Evolutionary conservation across 1,140 invertebrate genomes (phyloP), one percentile per base, ranked within the genome.

Genomic region (Drosophila parabipectinata): DNA sequence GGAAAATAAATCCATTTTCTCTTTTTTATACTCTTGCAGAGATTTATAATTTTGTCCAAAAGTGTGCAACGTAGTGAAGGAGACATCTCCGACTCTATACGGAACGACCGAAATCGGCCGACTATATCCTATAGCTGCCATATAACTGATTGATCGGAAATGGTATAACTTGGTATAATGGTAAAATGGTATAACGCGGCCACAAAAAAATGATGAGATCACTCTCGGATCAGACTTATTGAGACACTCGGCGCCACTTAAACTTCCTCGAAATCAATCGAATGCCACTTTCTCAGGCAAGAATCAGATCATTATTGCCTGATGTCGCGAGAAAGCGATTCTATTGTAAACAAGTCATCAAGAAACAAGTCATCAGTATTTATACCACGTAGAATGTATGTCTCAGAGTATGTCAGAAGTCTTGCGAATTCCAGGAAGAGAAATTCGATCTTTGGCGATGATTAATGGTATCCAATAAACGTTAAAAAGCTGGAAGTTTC

Each of bases 241-340:
- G 34, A 37, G 10, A 37, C 10, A 10, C 24, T 64, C 64, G 32
- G 63, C 63, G 18, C 15, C 26, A 55, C 50, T 45, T 48, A 4
- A 37, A 37, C 10, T 12, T 12, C 39, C 44, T 57, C 2, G 59
- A 15, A 45, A 32, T 7, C 15, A 55, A 55, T 57, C 57, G 64
- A 69, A 39, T 50, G 52, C 52, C 55, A 69, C 63, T 69, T 69
- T 69, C 66, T 54, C 50, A 37, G 59, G 44, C 54, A 24, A 44
- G 44, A 50, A 57, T 71, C 37, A 10, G n/a, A 69, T 48, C 44
- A 69, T 66, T 56, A 69, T 64, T 69, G 67, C 69, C 64, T 69
- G 28, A 9, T 14, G 4, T 3, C 48, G 10, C 28, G 59, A 9
- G 59, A 62, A 62, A 62, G 59, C 59, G 15, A 14, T 47, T 62